These are phyloP conservation scores for Pachyuromys duprasi DNA, from an alignment of 2,797 vertebrate species.

Conservation along the genomic window DNA sequence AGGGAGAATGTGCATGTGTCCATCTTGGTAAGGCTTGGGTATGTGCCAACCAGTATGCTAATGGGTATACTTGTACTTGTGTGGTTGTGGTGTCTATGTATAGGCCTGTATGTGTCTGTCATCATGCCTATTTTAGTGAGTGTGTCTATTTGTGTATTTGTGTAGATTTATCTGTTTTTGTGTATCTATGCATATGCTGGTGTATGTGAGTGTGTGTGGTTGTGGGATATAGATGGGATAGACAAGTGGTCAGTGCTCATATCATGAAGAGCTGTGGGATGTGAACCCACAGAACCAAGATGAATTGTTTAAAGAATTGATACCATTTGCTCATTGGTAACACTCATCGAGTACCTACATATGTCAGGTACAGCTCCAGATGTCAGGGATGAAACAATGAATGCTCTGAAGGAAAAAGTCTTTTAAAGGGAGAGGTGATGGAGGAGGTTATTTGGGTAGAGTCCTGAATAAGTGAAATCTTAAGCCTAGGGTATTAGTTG, in stretches of 20 bases:
- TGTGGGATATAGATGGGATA: not conserved
- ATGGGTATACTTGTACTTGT: not conserved
- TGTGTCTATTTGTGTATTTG: not conserved
- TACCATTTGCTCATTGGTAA: not conserved
- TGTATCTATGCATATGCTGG: not conserved
- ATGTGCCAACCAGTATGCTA: not conserved
- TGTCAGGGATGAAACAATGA: not conserved
- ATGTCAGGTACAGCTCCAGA: constrained; percentile 4
- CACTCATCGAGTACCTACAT: constrained; percentile 28
- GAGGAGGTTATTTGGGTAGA: not conserved
- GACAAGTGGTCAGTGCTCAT: not conserved
- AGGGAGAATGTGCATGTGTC: not conserved
- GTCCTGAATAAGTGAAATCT: not conserved
- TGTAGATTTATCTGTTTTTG: not conserved
- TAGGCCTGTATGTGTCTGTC: not conserved
- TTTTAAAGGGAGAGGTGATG: not conserved
- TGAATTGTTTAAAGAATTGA: not conserved
- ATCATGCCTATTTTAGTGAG: not conserved
- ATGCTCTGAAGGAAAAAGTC: not conserved
- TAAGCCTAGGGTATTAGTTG: not conserved
- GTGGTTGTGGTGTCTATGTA: not conserved
- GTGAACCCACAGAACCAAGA: not conserved
- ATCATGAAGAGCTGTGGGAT: not conserved
- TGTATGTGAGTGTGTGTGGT: not conserved
- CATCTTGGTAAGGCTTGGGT: not conserved